Percentiles rank a stretch among this genome's conserved stretches.
phyloP scores from a whole-genome alignment of 2,797 vertebrate genomes.

The Phataginus tetradactyla region DNA sequence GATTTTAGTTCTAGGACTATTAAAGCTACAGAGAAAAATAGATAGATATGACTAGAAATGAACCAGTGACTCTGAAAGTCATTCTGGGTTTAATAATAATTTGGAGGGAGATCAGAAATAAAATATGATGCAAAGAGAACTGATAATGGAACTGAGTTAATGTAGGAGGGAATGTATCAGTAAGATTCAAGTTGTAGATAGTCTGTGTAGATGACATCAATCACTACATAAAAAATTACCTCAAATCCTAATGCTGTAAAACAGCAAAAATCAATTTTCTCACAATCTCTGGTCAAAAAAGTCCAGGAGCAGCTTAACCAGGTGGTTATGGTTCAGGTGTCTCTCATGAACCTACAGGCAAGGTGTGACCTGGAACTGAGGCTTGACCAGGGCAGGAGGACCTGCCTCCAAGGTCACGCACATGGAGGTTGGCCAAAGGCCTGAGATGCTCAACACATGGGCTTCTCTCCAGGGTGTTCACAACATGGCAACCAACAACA shows the following conservation, averaged over 20 bases:
- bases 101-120: constrained; percentile 16
- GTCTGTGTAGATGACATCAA: neutral
- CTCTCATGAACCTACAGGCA: neutral
- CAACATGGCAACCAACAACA: neutral
- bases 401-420: neutral
- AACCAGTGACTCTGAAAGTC: neutral
- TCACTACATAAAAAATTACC: neutral
- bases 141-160: neutral
- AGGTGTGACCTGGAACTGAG: neutral
- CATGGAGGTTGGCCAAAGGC: neutral
- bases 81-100: neutral
- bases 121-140: neutral
- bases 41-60: neutral
- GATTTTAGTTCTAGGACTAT: neutral
- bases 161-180: neutral
- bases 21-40: neutral
- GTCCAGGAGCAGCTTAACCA: neutral
- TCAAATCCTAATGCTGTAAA: neutral
- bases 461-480: neutral
- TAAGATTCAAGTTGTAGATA: neutral
- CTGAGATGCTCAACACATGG: neutral
- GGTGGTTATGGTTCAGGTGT: neutral
- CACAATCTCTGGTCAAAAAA: neutral
- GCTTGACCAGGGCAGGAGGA: neutral
- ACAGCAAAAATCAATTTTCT: neutral